Percentiles rank a stretch among this genome's conserved stretches.
phyloP scores from a whole-genome alignment of 2,797 vertebrate species.

The Crypturellus tataupa region DNA sequence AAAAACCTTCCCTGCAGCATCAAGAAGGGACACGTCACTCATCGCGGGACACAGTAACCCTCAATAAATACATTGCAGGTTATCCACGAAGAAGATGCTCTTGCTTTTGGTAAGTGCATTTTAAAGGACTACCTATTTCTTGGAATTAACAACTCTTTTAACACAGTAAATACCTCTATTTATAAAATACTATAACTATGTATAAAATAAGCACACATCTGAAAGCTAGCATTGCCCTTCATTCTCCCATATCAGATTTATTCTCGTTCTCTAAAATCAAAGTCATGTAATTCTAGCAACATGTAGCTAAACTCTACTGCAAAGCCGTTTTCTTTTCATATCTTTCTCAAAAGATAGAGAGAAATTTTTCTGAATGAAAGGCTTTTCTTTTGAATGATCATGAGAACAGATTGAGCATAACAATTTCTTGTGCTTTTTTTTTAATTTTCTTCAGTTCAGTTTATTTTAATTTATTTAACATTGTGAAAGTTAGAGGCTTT shows the following conservation, averaged over 20 bases:
- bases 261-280: neutral
- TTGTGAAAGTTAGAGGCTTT: constrained; percentile 1
- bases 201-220: neutral
- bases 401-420: neutral
- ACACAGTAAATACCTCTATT: neutral
- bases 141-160: neutral
- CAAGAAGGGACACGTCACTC: constrained; percentile 48
- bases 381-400: neutral
- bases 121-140: neutral
- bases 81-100: neutral
- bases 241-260: neutral
- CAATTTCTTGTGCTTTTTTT: neutral
- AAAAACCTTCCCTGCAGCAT: constrained; percentile 89
- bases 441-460: neutral
- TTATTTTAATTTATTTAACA: constrained; percentile 37
- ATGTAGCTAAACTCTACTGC: neutral
- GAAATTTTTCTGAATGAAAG: neutral
- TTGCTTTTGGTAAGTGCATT: neutral
- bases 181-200: neutral
- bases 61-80: neutral
- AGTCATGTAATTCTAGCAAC: neutral
- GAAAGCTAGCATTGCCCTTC: neutral
- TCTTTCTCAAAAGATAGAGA: neutral
- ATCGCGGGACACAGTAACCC: neutral
- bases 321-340: neutral